Evolutionary conservation across 2,113 vertebrate genomes (phyloP), one percentile per base, ranked within the genome.

Genomic region (Piaya cayana): DNA sequence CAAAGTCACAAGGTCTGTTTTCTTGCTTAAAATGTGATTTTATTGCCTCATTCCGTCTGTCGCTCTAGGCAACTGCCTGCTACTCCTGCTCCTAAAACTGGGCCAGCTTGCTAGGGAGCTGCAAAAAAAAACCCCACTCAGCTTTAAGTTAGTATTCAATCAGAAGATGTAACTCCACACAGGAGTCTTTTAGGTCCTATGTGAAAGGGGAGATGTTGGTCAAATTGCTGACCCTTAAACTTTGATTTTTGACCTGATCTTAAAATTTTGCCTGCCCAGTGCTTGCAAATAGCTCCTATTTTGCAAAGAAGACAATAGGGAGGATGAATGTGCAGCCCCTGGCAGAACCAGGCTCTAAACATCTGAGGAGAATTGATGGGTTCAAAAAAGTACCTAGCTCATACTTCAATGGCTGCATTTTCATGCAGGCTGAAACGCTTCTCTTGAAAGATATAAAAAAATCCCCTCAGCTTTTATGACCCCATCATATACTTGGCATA

Each of bases 21-120:
- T 74, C 91, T 90, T 92, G 82, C 79, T 88, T 93, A 83, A 95
- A 90, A 93, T 55, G 69, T 49, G 86, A 88, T 88, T 95, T 94
- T 90, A 92, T 92, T 95, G 82, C 86, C 86, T 94, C 68, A 71
- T 92, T 93, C 92, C 6, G 47, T 90, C 88, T 90, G 91, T 95
- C 47, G 5, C 82, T 94, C 76, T 37, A 55, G 94, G 95, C 93
- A 95, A 93, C 92, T 93, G 90, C 70, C 78, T 86, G 56, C 39
- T 30, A 86, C 0, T 7, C 70, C 78, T 80, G 71, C 64, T 88
- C 4, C 4, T 86, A 86, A 93, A 96, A 96, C 82, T 90, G 92
- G 94, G 94, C 79, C 95, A 95, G 79, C 85, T 84, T 95, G 90
- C 50, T 47, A 53, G 56, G 82, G 84, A 95, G 63, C 84, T 76